These are phyloP conservation scores for Amphiura filiformis DNA, from an alignment of 35 echinoderm and acorn worm genomes.

Conservation along the genomic window DNA sequence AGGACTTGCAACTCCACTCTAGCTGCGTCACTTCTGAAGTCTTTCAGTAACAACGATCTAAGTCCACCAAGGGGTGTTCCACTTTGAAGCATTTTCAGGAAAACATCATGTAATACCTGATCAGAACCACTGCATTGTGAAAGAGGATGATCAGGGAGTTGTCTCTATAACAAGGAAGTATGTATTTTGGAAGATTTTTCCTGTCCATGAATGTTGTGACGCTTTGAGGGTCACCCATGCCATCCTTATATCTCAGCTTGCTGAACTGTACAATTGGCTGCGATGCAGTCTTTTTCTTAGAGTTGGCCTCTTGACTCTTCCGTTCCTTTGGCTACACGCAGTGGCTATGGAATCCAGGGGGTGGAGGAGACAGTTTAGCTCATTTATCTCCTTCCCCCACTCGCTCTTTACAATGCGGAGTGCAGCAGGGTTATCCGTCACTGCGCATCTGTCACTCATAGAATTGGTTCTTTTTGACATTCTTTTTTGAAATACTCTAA, in stretches of 20 bases:
- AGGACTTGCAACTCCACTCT: conserved; percentile 21
- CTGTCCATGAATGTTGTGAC: background rate
- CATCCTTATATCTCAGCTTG: conserved; percentile 29
- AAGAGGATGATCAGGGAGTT: background rate
- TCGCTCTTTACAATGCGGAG: conserved; percentile 10
- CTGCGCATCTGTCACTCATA: conserved; percentile 22
- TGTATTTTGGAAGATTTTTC: background rate
- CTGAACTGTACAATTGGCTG: conserved; percentile 10
- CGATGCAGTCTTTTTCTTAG: conserved; percentile 10
- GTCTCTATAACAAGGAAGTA: background rate
- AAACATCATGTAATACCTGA: background rate
- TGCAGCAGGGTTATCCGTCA: background rate
- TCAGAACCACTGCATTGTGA: background rate
- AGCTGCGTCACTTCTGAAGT: too few relatives aligned
- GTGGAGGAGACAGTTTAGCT: conserved; percentile 13
- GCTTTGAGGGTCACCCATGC: conserved; percentile 19
- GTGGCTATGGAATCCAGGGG: conserved; percentile 2
- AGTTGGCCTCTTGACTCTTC: conserved; percentile 13
- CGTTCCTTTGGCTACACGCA: background rate
- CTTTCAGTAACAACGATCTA: background rate
- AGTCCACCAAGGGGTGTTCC: conserved; percentile 6
- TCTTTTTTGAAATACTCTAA: too few relatives aligned
- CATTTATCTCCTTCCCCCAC: background rate
- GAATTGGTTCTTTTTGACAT: background rate
- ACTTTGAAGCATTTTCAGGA: conserved; percentile 1